Percentiles rank a stretch among this genome's conserved stretches.
Conservation (phyloP, 2,888 invertebrate species). For the Cantharis rustica region DNA sequence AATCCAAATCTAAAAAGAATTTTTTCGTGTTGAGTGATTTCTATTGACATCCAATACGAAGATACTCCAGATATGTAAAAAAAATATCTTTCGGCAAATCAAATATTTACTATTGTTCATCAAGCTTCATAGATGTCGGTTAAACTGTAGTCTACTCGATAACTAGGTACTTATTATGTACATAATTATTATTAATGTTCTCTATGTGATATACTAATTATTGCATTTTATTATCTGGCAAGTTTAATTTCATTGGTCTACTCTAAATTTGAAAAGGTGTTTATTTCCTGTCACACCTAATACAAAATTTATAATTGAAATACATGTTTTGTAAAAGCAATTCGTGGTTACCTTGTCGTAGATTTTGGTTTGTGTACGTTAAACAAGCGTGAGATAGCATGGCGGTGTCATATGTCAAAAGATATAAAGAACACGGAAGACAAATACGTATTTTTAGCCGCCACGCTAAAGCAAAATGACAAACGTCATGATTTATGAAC, state of each 20-base stretch:
- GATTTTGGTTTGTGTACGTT: conserved; percentile 16
- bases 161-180: too few relatives aligned
- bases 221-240: background rate
- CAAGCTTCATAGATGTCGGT: background rate
- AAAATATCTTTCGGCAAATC: background rate
- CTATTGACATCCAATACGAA: background rate
- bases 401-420: conserved; percentile 47
- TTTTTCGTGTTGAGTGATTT: background rate
- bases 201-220: background rate
- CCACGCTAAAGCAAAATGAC: conserved; percentile 46
- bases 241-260: background rate
- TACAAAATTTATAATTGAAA: background rate
- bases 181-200: background rate
- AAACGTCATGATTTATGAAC: conserved; percentile 52
- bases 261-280: background rate
- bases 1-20: background rate
- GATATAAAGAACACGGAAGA: conserved; percentile 48
- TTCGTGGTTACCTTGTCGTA: conserved; percentile 15
- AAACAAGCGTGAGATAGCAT: conserved; percentile 27
- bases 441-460: conserved; percentile 52
- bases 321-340: background rate
- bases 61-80: background rate
- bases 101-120: background rate
- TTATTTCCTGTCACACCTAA: background rate
- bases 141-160: background rate